Percentiles rank a stretch among this genome's conserved stretches.
Evolutionary conservation across 1,140 invertebrate genomes (phyloP).

Genomic region (Drosophila jambulina): DNA sequence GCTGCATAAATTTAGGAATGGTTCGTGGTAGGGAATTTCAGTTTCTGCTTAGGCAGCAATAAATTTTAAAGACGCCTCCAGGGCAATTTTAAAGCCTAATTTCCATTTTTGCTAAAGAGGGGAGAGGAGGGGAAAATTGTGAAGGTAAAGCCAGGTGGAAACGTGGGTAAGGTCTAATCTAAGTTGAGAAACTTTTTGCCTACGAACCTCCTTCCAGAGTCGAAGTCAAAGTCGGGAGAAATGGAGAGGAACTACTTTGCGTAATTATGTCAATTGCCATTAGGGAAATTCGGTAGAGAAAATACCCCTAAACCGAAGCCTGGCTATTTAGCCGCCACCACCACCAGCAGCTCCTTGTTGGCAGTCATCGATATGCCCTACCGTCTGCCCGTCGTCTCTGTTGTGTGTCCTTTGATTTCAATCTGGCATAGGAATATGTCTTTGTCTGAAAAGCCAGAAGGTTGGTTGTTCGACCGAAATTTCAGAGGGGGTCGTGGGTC

Average conservation of each 20-base stretch:
- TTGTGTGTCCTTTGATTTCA: conserved; percentile 62
- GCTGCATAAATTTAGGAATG: conserved; percentile 35
- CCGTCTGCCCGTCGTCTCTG: not conserved
- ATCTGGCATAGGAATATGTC: conserved; percentile 64
- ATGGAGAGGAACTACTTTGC: conserved; percentile 72
- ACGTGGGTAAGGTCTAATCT: conserved; percentile 60
- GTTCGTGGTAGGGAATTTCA: conserved; percentile 30
- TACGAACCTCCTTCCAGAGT: not conserved
- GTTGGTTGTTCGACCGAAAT: not conserved
- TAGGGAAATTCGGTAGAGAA: conserved; percentile 41
- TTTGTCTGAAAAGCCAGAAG: conserved; percentile 57
- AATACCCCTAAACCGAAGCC: conserved; percentile 25
- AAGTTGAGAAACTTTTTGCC: conserved; percentile 73
- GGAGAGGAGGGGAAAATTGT: too few relatives aligned
- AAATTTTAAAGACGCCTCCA: conserved; percentile 78
- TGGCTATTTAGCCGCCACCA: conserved; percentile 5
- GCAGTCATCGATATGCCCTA: conserved; percentile 61
- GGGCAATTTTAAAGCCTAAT: conserved; percentile 74
- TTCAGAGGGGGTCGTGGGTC: not conserved
- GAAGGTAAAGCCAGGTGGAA: conserved; percentile 18
- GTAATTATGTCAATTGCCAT: conserved; percentile 82
- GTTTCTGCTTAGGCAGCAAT: conserved; percentile 55
- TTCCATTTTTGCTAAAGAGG: conserved; percentile 25
- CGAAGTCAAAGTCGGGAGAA: conserved; percentile 13
- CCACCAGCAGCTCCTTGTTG: conserved; percentile 11